These are phyloP conservation scores for Platalea minor DNA, from an alignment of 2,797 vertebrate genomes.

Conservation along the genomic window DNA sequence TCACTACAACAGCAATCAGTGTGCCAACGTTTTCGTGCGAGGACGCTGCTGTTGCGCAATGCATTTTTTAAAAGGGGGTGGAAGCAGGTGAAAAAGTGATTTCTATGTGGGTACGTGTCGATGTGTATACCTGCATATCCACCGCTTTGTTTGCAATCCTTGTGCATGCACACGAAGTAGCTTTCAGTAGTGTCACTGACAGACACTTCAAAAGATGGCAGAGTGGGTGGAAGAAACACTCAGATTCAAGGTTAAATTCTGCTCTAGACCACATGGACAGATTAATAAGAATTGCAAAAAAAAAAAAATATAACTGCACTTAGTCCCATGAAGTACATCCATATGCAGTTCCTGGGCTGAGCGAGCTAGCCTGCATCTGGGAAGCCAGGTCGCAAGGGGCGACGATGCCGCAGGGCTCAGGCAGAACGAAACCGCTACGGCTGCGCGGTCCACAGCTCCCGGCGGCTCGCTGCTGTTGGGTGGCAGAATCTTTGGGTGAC, in stretches of 20 bases:
- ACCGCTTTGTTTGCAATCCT: background rate
- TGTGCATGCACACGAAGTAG: accelerated
- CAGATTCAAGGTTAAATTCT: background rate
- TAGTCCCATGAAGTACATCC: background rate
- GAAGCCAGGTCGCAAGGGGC: background rate
- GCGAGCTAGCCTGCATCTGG: background rate
- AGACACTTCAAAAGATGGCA: background rate
- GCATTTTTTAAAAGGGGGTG: background rate
- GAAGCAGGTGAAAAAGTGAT: background rate
- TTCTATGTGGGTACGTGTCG: accelerated
- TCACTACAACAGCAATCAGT: background rate
- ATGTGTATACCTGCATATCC: background rate
- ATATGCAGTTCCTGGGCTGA: background rate
- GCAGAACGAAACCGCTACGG: background rate
- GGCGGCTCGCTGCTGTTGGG: accelerated
- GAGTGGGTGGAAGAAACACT: background rate
- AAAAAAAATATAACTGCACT: background rate
- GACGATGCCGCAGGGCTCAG: background rate
- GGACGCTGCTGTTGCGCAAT: accelerated
- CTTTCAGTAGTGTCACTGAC: background rate
- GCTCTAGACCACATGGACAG: background rate
- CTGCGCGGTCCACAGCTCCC: background rate
- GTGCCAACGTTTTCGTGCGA: accelerated
- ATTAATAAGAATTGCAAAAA: background rate
- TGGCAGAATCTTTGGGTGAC: background rate